These are phyloP conservation scores for Amphiprion ocellaris DNA, from an alignment of 2,113 vertebrate genomes.

Conservation along the genomic window DNA sequence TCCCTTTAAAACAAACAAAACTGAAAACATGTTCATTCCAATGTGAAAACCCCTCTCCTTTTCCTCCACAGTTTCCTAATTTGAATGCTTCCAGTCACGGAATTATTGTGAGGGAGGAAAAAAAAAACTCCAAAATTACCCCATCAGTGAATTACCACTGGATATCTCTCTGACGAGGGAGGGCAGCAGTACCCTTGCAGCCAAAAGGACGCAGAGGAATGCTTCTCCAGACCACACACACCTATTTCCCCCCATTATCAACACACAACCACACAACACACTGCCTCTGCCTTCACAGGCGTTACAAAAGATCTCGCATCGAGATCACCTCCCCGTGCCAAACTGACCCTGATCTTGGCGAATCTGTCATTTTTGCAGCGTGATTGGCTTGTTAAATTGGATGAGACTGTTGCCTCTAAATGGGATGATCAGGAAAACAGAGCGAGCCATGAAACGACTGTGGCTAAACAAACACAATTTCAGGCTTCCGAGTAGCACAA, in stretches of 20 bases:
- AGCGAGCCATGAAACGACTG: neutral
- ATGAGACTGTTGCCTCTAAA: slow-evolving; percentile 32
- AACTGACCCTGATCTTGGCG: neutral
- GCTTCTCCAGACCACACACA: slow-evolving; percentile 55
- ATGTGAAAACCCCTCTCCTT: too few relatives aligned
- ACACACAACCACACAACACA: slow-evolving; percentile 46
- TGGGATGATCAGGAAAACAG: slow-evolving; percentile 11
- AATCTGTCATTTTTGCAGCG: neutral
- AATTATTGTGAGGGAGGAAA: neutral
- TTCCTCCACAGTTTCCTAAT: too few relatives aligned
- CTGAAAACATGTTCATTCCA: too few relatives aligned
- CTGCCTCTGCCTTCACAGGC: slow-evolving; percentile 31
- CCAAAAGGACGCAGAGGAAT: slow-evolving; percentile 74
- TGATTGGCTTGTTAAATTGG: slow-evolving; percentile 22
- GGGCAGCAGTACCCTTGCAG: slow-evolving; percentile 70
- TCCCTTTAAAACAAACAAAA: too few relatives aligned
- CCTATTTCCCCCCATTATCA: slow-evolving; percentile 5
- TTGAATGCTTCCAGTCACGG: too few relatives aligned
- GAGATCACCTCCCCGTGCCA: slow-evolving; percentile 44
- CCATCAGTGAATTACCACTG: slow-evolving; percentile 41
- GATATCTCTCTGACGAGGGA: slow-evolving; percentile 40
- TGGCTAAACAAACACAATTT: slow-evolving; percentile 57
- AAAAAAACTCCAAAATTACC: slow-evolving; percentile 39
- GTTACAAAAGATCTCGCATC: slow-evolving; percentile 49
- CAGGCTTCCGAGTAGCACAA: slow-evolving; percentile 23